Percentiles rank a stretch among this genome's conserved stretches.
These are phyloP conservation scores for Anoplius nigerrimus DNA, from an alignment of 2,888 invertebrate genomes.

Conservation along the genomic window DNA sequence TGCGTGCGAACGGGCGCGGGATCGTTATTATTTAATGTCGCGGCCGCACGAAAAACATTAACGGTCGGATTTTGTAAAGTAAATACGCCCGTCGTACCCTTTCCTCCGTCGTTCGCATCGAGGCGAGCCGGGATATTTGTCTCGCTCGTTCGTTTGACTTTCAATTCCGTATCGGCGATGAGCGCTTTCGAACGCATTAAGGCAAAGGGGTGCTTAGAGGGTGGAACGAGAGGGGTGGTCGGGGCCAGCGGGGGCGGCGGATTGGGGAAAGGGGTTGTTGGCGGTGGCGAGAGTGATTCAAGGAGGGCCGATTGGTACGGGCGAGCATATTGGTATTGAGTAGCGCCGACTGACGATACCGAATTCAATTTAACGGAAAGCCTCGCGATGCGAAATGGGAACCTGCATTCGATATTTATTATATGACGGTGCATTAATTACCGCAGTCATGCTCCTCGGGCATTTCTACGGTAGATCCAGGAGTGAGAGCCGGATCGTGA, in stretches of 20 bases:
- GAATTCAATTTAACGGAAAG: slow-evolving; percentile 68
- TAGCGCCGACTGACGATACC: slow-evolving; percentile 61
- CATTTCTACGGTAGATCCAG: slow-evolving; percentile 38
- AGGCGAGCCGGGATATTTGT: too few species aligned
- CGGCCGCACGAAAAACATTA: too few species aligned
- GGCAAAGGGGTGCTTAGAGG: slow-evolving; percentile 7
- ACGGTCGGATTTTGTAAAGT: too few species aligned
- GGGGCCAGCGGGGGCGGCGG: neutral
- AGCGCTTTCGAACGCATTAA: slow-evolving; percentile 38
- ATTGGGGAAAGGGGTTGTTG: too few species aligned
- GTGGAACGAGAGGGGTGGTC: slow-evolving; percentile 7
- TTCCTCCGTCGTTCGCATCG: too few species aligned
- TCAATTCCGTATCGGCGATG: neutral
- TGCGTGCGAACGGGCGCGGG: too few species aligned
- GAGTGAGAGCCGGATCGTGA: neutral
- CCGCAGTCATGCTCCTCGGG: slow-evolving; percentile 59
- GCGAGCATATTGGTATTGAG: slow-evolving; percentile 66
- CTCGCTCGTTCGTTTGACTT: neutral
- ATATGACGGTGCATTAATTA: slow-evolving; percentile 70
- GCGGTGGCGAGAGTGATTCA: neutral
- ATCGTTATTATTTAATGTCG: too few species aligned
- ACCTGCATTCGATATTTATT: slow-evolving; percentile 70
- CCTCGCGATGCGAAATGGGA: slow-evolving; percentile 63
- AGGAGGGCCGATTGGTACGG: slow-evolving; percentile 13
- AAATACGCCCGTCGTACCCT: too few species aligned